Percentiles rank a stretch among this genome's conserved stretches.
Evolutionary conservation across 37 sponge, comb jelly and placozoan species (phyloP).

Genomic region (Bolinopsis microptera): DNA sequence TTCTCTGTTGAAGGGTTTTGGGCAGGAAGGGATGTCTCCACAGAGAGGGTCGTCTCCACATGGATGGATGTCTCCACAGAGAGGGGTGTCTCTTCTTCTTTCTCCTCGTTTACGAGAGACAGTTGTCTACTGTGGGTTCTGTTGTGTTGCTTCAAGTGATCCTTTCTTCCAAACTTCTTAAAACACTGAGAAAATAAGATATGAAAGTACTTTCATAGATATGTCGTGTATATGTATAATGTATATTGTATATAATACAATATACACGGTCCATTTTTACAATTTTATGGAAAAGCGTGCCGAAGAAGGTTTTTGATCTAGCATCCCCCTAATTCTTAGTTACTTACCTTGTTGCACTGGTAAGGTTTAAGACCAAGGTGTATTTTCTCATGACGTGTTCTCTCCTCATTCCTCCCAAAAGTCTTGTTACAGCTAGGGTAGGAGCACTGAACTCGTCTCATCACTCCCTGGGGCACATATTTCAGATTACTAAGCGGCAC

Average conservation of each 20-base stretch:
- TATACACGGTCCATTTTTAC: background rate
- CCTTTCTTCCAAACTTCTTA: constrained; percentile 66
- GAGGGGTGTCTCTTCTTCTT: too few species aligned
- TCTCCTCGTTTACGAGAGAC: background rate
- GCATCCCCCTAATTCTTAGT: too few species aligned
- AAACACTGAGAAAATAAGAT: constrained; percentile 4
- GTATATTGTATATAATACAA: too few species aligned
- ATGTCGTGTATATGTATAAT: background rate
- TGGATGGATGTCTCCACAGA: too few species aligned
- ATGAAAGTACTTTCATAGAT: too few species aligned
- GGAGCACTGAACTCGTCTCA: constrained; percentile 28
- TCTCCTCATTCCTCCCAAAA: constrained; percentile 65
- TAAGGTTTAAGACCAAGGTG: constrained; percentile 61
- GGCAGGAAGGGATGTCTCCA: too few species aligned
- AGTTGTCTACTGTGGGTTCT: constrained; percentile 45
- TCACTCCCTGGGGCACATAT: constrained; percentile 9
- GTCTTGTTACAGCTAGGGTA: constrained; percentile 66
- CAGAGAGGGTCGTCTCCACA: too few species aligned
- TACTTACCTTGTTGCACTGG: constrained; percentile 46
- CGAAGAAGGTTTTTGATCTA: too few species aligned
- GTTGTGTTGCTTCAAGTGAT: constrained; percentile 65
- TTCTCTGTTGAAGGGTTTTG: too few species aligned
- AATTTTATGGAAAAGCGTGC: too few species aligned
- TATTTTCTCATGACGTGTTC: constrained; percentile 53
- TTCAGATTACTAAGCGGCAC: too few species aligned